Percentiles rank a stretch among this genome's conserved stretches.
Conservation (phyloP, 1,140 invertebrate species). For the Heliconius eleuchia region DNA sequence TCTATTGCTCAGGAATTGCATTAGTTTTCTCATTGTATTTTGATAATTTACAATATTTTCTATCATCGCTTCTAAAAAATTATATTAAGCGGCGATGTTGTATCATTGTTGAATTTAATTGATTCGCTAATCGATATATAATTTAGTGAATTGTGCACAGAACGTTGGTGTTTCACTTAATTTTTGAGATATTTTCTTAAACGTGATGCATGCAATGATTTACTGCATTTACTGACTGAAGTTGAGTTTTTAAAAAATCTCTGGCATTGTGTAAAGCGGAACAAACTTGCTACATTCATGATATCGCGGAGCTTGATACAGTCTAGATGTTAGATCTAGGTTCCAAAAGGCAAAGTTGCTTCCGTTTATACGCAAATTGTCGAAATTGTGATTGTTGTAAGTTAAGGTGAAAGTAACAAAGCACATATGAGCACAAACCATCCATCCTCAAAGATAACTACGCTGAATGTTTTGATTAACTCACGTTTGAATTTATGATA, state of each 20-base stretch:
- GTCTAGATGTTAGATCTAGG: conserved; percentile 4
- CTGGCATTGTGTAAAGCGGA: conserved; percentile 48
- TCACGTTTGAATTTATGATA: conserved; percentile 81
- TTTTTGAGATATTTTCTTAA: conserved; percentile 79
- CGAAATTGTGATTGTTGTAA: conserved; percentile 75
- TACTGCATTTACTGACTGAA: conserved; percentile 73
- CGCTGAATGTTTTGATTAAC: conserved; percentile 76
- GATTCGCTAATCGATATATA: conserved; percentile 65
- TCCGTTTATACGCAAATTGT: conserved; percentile 54
- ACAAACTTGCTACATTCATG: conserved; percentile 11
- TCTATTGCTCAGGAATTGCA: conserved; percentile 79
- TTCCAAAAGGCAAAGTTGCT: conserved; percentile 28
- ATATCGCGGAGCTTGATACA: not conserved
- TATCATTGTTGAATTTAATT: conserved; percentile 76
- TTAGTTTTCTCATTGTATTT: conserved; percentile 73
- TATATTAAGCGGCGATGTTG: conserved; percentile 65
- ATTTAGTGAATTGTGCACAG: conserved; percentile 77
- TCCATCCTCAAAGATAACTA: conserved; percentile 78
- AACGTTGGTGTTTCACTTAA: conserved; percentile 80
- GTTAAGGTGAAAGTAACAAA: conserved; percentile 73
- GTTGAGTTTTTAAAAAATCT: conserved; percentile 67
- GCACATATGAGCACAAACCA: conserved; percentile 79
- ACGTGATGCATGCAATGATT: conserved; percentile 71
- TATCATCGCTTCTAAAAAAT: conserved; percentile 70
- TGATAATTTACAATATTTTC: conserved; percentile 70